phyloP scores from a whole-genome alignment of 1,140 invertebrate species.

The Aphelenchoides fujianensis region DNA sequence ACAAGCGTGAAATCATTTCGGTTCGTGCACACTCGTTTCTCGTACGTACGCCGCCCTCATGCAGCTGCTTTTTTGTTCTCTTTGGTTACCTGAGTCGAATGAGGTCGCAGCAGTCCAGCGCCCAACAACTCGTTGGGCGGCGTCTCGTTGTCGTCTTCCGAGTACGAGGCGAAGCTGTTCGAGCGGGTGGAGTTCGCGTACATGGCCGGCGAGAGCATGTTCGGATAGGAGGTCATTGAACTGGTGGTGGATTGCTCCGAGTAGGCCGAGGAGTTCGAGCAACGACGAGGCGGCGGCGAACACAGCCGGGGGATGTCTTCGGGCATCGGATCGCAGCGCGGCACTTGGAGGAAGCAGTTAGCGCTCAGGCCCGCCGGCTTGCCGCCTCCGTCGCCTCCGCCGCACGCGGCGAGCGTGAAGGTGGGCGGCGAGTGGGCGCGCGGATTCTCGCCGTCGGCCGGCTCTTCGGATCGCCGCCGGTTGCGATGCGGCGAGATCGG shows the following conservation, averaged over 20 bases:
- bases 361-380: conserved; percentile 9
- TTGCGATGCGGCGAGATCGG: conserved; percentile 15
- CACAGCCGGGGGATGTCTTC: conserved; percentile 36
- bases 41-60: background rate
- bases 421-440: too few species aligned
- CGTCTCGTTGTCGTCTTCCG: conserved; percentile 30
- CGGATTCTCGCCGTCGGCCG: too few species aligned
- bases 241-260: conserved; percentile 47
- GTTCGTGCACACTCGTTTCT: conserved; percentile 3
- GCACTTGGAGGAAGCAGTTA: conserved; percentile 46
- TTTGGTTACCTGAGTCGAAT: conserved; percentile 18
- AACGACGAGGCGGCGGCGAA: conserved; percentile 48
- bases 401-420: too few species aligned
- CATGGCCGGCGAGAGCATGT: conserved; percentile 39
- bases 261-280: conserved; percentile 44
- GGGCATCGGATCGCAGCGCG: conserved; percentile 1
- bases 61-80: background rate
- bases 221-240: conserved; percentile 46
- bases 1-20: background rate
- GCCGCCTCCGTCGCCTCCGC: too few species aligned
- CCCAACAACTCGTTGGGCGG: conserved; percentile 29
- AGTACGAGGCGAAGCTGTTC: conserved; percentile 25
- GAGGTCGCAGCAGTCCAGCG: conserved; percentile 15
- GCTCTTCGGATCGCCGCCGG: background rate
- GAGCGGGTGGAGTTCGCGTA: conserved; percentile 23